Conservation (phyloP, 2,797 vertebrate species). For the Sphenopsis melanotis region DNA sequence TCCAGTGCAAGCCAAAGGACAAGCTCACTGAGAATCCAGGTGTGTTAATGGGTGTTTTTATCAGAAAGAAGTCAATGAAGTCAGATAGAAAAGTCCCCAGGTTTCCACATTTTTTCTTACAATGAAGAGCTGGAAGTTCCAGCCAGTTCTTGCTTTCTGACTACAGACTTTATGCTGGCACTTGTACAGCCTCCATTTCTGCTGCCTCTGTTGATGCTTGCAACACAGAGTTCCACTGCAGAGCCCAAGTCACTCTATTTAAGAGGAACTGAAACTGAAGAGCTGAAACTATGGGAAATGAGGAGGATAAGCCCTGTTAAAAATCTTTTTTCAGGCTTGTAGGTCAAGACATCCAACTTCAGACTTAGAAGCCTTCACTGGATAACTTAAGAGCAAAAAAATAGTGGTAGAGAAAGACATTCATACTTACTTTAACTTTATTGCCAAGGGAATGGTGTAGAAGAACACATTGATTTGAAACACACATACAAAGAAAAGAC, state of each 20-base stretch:
- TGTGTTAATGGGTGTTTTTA: neutral
- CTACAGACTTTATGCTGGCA: neutral
- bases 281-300: neutral
- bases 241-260: neutral
- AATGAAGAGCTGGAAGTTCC: neutral
- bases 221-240: neutral
- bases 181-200: neutral
- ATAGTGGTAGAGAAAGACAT: conserved; percentile 17
- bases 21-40: neutral
- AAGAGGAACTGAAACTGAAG: neutral
- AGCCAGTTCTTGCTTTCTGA: neutral
- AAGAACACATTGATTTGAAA: conserved; percentile 99
- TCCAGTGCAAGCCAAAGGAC: neutral
- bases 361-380: neutral
- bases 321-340: neutral
- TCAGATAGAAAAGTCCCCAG: neutral
- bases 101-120: neutral
- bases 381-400: neutral
- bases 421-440: conserved; percentile 92
- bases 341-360: neutral
- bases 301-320: neutral
- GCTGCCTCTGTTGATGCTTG: neutral
- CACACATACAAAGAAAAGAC: conserved; percentile 96
- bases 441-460: conserved; percentile 93
- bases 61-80: neutral